Evolutionary conservation across 1,140 invertebrate genomes (phyloP).

Genomic region (Eubasilissa regina): DNA sequence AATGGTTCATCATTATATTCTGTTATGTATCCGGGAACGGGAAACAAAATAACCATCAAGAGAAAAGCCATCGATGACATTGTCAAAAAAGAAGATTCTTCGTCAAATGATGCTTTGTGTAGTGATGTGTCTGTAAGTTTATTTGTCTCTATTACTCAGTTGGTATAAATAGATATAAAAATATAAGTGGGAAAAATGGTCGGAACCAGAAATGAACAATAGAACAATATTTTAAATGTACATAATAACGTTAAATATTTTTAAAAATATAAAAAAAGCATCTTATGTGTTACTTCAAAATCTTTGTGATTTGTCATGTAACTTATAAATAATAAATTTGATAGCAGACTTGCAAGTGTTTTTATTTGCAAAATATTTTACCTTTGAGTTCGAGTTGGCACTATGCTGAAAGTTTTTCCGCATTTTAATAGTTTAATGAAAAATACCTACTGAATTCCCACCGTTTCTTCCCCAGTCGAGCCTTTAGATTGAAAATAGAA

Average conservation of each 20-base stretch:
- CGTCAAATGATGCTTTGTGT: slow-evolving; percentile 36
- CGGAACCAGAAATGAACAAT: slow-evolving; percentile 14
- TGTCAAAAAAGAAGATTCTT: slow-evolving; percentile 43
- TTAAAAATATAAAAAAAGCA: not conserved
- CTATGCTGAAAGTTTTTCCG: not conserved
- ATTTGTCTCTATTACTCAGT: slow-evolving; percentile 37
- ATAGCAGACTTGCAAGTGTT: slow-evolving; percentile 22
- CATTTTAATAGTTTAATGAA: not conserved
- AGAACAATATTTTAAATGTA: slow-evolving; percentile 10
- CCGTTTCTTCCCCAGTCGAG: not conserved
- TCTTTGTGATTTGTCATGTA: slow-evolving; percentile 17
- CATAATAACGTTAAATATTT: slow-evolving; percentile 3
- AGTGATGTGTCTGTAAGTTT: slow-evolving; percentile 45
- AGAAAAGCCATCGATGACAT: slow-evolving; percentile 78
- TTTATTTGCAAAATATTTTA: slow-evolving; percentile 32
- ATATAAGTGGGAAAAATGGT: not conserved
- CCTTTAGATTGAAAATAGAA: no score
- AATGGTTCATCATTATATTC: slow-evolving; percentile 84
- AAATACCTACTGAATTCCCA: not conserved
- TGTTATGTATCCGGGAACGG: slow-evolving; percentile 83
- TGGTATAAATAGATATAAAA: slow-evolving; percentile 9
- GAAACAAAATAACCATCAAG: slow-evolving; percentile 88
- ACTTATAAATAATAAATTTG: slow-evolving; percentile 26
- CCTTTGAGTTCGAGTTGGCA: slow-evolving; percentile 1
- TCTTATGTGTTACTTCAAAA: not conserved